phyloP scores from a whole-genome alignment of 2,113 vertebrate species.

The Cebus imitator region DNA sequence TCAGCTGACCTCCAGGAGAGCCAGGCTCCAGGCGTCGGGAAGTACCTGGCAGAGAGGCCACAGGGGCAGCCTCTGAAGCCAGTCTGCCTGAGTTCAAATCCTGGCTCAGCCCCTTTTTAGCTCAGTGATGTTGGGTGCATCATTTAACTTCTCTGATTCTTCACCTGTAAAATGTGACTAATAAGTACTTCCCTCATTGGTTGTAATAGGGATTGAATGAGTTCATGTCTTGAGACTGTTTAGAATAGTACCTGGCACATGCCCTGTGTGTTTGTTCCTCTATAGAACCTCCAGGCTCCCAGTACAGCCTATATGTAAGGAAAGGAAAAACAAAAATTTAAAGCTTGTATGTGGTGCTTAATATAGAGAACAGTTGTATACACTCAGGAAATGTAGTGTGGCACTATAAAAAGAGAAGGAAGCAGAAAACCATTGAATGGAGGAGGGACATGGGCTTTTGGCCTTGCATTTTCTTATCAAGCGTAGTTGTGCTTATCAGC shows the following conservation, averaged over 20 bases:
- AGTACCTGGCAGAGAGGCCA: background rate
- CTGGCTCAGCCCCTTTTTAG: background rate
- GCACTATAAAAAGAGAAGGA: background rate
- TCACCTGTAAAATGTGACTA: background rate
- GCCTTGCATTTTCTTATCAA: constrained; percentile 48
- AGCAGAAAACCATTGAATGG: background rate
- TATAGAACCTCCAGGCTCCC: background rate
- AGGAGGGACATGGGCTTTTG: background rate
- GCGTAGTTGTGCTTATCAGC: background rate
- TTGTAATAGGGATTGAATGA: background rate
- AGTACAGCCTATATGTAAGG: background rate
- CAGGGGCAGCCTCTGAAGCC: background rate
- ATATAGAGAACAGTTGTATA: background rate
- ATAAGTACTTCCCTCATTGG: background rate
- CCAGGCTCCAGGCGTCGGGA: background rate
- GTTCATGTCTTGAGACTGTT: background rate
- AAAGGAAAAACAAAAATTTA: background rate
- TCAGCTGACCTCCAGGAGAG: background rate
- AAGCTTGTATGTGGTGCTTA: background rate
- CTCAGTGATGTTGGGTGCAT: background rate
- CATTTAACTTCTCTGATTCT: background rate
- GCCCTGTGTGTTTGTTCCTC: background rate
- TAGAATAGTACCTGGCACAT: background rate
- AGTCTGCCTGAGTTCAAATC: background rate
- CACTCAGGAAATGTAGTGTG: background rate